phyloP scores from a whole-genome alignment of 2,113 vertebrate species.

The Vidua macroura region DNA sequence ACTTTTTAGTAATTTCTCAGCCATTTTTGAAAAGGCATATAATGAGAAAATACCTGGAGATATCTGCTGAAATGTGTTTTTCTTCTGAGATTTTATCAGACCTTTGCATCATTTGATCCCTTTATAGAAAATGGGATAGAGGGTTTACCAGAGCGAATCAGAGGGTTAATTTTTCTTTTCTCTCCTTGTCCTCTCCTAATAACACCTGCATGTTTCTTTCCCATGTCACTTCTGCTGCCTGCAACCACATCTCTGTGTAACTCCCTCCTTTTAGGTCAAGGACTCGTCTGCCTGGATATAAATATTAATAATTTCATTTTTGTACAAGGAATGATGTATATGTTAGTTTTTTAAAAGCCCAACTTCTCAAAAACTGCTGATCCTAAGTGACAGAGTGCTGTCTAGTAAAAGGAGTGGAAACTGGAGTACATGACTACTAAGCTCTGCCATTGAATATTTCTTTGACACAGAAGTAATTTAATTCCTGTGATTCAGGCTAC shows the following conservation, averaged over 20 bases:
- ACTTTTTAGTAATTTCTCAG: neutral
- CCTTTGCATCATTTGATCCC: neutral
- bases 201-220: neutral
- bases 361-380: neutral
- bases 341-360: neutral
- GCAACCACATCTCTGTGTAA: neutral
- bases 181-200: neutral
- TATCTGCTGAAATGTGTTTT: neutral
- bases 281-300: neutral
- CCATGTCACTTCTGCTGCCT: neutral
- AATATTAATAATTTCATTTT: slow-evolving; percentile 30
- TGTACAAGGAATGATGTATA: neutral
- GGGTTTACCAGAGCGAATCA: neutral
- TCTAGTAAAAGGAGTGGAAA: neutral
- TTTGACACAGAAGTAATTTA: neutral
- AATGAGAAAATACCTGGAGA: neutral
- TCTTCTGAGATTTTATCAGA: neutral
- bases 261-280: slow-evolving; percentile 24
- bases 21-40: neutral
- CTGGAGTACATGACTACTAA: neutral
- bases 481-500: neutral
- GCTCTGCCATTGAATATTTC: neutral
- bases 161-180: slow-evolving; percentile 4
- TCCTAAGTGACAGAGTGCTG: neutral
- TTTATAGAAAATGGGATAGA: neutral